A percentile compares a stretch with the other conserved stretches of the same genome.
phyloP scores from a whole-genome alignment of 2,113 vertebrate species.

The Pangasianodon gigas region DNA sequence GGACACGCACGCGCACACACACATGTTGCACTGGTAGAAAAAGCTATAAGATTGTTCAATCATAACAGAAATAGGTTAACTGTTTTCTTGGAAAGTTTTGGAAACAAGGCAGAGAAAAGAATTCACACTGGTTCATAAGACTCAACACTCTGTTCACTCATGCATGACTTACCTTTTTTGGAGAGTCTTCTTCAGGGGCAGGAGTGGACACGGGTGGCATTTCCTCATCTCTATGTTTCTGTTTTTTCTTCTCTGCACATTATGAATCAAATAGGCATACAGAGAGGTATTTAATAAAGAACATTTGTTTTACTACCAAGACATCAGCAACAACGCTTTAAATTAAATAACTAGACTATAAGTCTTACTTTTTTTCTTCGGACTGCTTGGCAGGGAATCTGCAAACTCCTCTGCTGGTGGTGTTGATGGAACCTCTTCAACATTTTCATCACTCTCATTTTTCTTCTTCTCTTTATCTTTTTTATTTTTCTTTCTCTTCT shows the following conservation, averaged over 20 bases:
- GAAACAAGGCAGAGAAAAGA: neutral
- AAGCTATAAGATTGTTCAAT: neutral
- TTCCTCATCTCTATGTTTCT: slow-evolving; percentile 28
- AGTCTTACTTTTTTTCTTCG: slow-evolving; percentile 50
- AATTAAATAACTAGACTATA: neutral
- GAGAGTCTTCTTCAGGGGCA: neutral
- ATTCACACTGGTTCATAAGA: neutral
- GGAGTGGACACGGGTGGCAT: neutral
- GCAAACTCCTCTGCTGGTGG: neutral
- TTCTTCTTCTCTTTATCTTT: slow-evolving; percentile 37
- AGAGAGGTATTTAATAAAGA: neutral
- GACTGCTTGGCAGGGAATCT: neutral
- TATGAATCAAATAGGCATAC: neutral
- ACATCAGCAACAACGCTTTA: neutral
- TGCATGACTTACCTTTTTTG: slow-evolving; percentile 44
- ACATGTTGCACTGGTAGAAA: neutral
- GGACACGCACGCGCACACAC: neutral
- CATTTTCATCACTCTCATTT: slow-evolving; percentile 6
- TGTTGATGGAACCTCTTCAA: slow-evolving; percentile 8
- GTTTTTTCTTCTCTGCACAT: slow-evolving; percentile 52
- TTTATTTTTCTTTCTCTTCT: slow-evolving; percentile 42
- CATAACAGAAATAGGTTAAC: neutral
- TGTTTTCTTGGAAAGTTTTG: neutral
- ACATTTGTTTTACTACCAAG: neutral
- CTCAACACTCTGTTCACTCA: neutral